Evolutionary conservation across 2,888 invertebrate species (phyloP), one percentile per base, ranked within the genome.

Genomic region (Ischnus inquisitorius): DNA sequence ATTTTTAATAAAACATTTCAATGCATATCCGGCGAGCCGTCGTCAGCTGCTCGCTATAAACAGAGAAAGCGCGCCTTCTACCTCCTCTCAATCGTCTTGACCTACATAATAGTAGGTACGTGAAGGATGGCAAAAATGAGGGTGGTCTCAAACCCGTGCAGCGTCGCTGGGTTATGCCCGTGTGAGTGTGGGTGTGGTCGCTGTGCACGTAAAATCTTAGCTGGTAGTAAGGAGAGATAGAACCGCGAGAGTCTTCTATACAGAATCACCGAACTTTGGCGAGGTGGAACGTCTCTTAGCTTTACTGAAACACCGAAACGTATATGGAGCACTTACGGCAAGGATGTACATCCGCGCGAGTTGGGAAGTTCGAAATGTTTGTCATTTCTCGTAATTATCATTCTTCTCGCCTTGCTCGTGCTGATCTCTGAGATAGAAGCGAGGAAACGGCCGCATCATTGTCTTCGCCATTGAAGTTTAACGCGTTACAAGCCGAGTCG

Each of bases 11-110:
- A 12, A 60, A 28, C 60, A 60, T 60, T 60, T 28, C 60, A 14
- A 16, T 39, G 39, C 39, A 64, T 19, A 65, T 41, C 51, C 39
- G 77, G 60, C 62, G 54, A 43, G 19, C 41, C 41, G 62, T 74
- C 74, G 78, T 62, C 78, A 74, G 68, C 43, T 39, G 51, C 12
- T 16, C 65, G 41, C 28, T 46, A 46, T 28, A 19, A 69, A 34
- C 65, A n/a, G 39, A 78, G 48, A 78, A 71, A 34, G 34, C 46
- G 12, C 22, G 10, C 34, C 68, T 71, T 19, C 25, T 39, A 57
- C 48, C 60, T 80, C 69, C 16, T 62, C 77, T 64, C 65, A 77
- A 80, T 86, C 83, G 83, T 87, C 79, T 84, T 85, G 86, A 87
- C 86, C 87, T 64, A 85, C 83, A 86, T 86, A 67, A 79, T 72